Base-by-base conservation (phyloP, 1,140 invertebrate genomes). In the Hesperophylax magnus region DNA sequence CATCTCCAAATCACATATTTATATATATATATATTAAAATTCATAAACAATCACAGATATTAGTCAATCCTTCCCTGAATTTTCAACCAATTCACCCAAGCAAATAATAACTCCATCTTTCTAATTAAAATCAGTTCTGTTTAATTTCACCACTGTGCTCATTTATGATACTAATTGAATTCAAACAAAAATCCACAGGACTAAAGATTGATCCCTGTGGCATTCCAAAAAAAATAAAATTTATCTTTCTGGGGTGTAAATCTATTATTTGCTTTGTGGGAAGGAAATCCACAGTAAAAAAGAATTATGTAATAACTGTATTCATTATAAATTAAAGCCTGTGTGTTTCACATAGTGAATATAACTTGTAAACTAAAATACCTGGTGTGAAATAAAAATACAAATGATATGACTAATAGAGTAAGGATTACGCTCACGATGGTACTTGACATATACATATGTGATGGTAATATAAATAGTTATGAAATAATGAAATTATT, bases 321-420 rank as follows among this genome's bases (percentile, higher is more conserved):
- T 69, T 61, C 74, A 60, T 11, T 56, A 71, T 47, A 39, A 60
- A 60, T 76, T 76, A 76, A 76, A 60, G 74, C 74, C 74, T n/a
- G 74, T 27, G n/a, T 61, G 20, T 61, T 76, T 76, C 74, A 76
- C 56, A 76, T 18, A 60, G 56, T 76, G 74, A 76, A 76, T 20
- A 60, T 76, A 60, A 61, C 17, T 24, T 61, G 22, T 61, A 47
- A 47, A 47, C 39, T 47, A 47, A 47, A 34, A 34, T 34, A 34
- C 14, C 39, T 8, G 11, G 1, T 39, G 34, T 39, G 7, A 39
- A 39, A 47, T 47, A 47, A 47, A n/a, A 47, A 47, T 14, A 47
- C 14, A 47, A 47, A 47, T 47, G 39, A 47, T 11, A 14, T 47
- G 39, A 47, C 39, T 47, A 47, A 11, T 47, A 47, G 14, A 47